Evolutionary conservation across 1,140 invertebrate genomes (phyloP).

Genomic region (Aphidius gifuensis): DNA sequence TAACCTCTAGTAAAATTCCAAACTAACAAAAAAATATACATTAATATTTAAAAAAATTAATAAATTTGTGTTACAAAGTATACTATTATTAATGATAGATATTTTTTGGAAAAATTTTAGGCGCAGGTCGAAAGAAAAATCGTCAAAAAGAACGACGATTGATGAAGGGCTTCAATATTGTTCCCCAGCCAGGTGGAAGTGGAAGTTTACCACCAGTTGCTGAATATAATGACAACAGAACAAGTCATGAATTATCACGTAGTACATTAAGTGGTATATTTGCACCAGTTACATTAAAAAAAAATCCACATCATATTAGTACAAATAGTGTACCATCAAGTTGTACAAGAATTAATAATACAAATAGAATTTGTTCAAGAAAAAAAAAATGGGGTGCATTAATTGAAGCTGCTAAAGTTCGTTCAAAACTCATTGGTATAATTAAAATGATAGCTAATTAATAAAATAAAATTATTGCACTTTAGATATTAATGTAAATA

Average conservation of each 20-base stretch:
- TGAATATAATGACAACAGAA: slow-evolving; percentile 61
- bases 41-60: not conserved
- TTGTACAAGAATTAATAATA: slow-evolving; percentile 42
- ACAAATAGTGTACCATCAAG: slow-evolving; percentile 54
- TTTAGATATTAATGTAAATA: not conserved
- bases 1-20: too few species aligned
- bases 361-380: slow-evolving; percentile 36
- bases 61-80: too few species aligned
- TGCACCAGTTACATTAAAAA: slow-evolving; percentile 45
- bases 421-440: slow-evolving; percentile 71
- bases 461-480: not conserved
- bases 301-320: slow-evolving; percentile 64
- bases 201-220: slow-evolving; percentile 67
- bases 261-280: slow-evolving; percentile 52
- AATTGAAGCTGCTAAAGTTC: slow-evolving; percentile 80
- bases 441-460: slow-evolving; percentile 33
- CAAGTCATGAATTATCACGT: slow-evolving; percentile 51
- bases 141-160: slow-evolving; percentile 85
- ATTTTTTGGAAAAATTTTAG: slow-evolving; percentile 54
- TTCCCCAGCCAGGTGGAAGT: slow-evolving; percentile 61
- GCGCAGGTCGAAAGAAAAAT: slow-evolving; percentile 88
- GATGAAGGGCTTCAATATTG: slow-evolving; percentile 94
- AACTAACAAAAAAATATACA: not conserved
- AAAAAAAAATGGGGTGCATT: slow-evolving; percentile 67
- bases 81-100: too few species aligned